Evolutionary conservation across 2,888 invertebrate genomes (phyloP).

Genomic region (Ochropleura plecta): DNA sequence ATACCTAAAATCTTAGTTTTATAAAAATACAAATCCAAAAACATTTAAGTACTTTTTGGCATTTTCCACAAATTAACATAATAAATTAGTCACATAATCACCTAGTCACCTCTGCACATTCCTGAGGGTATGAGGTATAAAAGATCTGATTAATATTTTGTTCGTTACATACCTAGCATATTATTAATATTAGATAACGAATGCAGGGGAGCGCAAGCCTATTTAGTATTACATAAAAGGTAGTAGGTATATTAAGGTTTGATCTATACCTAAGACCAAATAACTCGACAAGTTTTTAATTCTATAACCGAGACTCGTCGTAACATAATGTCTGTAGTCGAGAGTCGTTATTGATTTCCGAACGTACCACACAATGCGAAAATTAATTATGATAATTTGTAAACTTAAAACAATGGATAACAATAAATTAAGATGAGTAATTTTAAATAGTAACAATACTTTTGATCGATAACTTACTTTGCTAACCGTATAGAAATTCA

Average conservation of each 20-base stretch:
- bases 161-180: conserved; percentile 1
- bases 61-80: conserved; percentile 21
- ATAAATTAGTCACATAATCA: conserved; percentile 6
- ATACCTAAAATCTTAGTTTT: conserved; percentile 19
- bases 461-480: conserved; percentile 9
- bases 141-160: conserved; percentile 12
- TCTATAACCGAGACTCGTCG: background rate
- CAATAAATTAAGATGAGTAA: conserved; percentile 3
- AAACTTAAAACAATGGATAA: conserved; percentile 3
- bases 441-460: conserved; percentile 3
- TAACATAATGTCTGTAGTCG: background rate
- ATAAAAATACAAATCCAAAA: conserved; percentile 36
- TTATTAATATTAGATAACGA: conserved; percentile 1
- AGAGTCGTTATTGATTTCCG: conserved; percentile 10
- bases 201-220: background rate
- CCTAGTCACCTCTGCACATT: background rate
- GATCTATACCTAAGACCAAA: background rate
- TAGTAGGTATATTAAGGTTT: too few species aligned
- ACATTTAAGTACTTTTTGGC: conserved; percentile 11
- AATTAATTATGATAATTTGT: conserved; percentile 24
- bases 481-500: conserved; percentile 6
- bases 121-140: conserved; percentile 7
- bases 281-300: background rate
- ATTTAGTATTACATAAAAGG: too few species aligned
- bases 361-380: background rate